These are phyloP conservation scores for Aricia agestis DNA, from an alignment of 1,140 invertebrate genomes.

Conservation along the genomic window DNA sequence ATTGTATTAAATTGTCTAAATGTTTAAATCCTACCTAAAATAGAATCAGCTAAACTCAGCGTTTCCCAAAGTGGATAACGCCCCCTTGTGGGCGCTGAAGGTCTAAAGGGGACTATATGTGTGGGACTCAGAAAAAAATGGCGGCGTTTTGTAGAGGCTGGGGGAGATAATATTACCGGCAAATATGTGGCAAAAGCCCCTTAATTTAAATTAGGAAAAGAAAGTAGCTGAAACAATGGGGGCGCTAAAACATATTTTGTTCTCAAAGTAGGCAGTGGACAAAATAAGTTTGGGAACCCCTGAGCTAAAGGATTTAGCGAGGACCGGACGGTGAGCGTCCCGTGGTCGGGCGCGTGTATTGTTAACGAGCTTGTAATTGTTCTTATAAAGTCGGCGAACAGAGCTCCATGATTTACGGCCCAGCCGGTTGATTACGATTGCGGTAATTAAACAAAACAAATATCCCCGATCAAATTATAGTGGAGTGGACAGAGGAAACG, in stretches of 20 bases:
- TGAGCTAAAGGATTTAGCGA: background rate
- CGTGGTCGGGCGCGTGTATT: background rate
- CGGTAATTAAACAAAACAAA: conserved; percentile 16
- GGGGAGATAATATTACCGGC: too few species aligned
- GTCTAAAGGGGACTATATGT: too few species aligned
- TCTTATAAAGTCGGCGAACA: conserved; percentile 9
- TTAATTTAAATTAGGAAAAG: too few species aligned
- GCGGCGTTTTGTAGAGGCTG: too few species aligned
- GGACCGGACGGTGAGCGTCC: background rate
- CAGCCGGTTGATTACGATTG: conserved; percentile 7
- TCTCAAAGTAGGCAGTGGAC: too few species aligned
- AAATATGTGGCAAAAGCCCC: too few species aligned
- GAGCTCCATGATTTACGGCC: conserved; percentile 8
- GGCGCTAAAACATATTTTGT: too few species aligned
- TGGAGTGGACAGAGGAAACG: background rate
- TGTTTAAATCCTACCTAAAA: background rate
- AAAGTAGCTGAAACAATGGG: too few species aligned
- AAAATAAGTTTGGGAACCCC: too few species aligned
- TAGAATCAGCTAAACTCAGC: background rate
- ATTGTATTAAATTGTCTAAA: background rate
- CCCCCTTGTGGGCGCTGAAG: too few species aligned
- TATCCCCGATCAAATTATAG: background rate
- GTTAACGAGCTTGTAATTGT: conserved; percentile 12
- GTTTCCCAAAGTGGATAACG: too few species aligned
- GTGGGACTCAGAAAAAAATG: too few species aligned